Base-by-base conservation (phyloP, 2,888 invertebrate genomes). In the Barypeithes pellucidus region DNA sequence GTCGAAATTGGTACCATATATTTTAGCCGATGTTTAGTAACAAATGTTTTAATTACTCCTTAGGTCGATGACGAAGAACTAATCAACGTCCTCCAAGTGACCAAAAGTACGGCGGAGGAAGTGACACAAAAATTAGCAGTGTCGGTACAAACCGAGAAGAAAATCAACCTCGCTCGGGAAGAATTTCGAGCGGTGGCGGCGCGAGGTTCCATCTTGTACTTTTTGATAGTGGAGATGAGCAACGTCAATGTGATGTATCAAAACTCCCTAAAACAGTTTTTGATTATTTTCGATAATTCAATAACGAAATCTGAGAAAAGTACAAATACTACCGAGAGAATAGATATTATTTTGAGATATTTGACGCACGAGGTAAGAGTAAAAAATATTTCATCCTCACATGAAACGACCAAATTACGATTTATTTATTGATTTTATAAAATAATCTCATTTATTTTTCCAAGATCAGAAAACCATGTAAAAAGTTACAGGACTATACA, bases 171-270 rank as follows among this genome's bases (percentile, higher is more conserved):
- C 69, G 98, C 98, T 0, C 89, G 98, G 69, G 98, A 98, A 87
- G 98, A 98, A 84, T 98, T 97, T 84, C 90, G 98, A 78, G 95
- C 97, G 0, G 98, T 98, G 0, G 98, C 98, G 2, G 94, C 95
- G 0, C 89, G 98, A 78, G 98, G 98, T 14, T 97, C 97, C 0
- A 97, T 98, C 69, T 87, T 98, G 0, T 98, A 98, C 83, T 98
- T 98, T 84, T 88, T 98, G 45, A 97, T 98, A 75, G 97, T 98
- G 0, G 98, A 98, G 88, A 97, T 98, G 97, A 95, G 95, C 81
- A 94, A 96, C 83, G 97, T 98, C 0, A 98, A 97, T 83, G 90
- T 93, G 8, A 98, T 98, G 98, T 98, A 98, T 83, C 98, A 98
- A 86, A 98, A 97, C 80, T 96, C 98, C 0, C 87, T 98, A 61